Evolutionary conservation across 2,888 invertebrate genomes (phyloP), one percentile per base, ranked within the genome.

Genomic region (Eristalis tenax): DNA sequence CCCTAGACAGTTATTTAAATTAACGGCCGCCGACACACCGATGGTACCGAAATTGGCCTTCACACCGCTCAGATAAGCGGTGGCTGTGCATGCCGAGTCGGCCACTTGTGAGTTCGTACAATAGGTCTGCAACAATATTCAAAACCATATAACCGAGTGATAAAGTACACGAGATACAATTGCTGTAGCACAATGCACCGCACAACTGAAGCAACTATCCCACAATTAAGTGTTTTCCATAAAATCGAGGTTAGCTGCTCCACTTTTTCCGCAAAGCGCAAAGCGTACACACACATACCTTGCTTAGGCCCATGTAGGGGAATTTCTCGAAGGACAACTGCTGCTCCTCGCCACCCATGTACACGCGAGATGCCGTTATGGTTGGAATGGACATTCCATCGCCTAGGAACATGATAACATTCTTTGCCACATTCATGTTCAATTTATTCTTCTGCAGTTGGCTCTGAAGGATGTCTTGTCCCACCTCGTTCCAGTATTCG

Each of bases 371-470:
- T 0, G 97, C 97, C 0, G 97, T 96, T 66, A 97, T 92, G 0
- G 98, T 98, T 0, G 97, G 94, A 88, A 97, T 94, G 56, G 97
- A 97, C 97, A 98, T 97, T 1, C 98, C 98, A 91, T 98, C 98
- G 8, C 96, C 96, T 81, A 97, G 93, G 91, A 96, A 96, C 91
- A 96, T 93, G 66, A 96, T 95, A 11, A 96, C 93, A 92, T 96
- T 96, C 88, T 93, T 93, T 11, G 94, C 94, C 88, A 91, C 65
- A 75, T 93, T 91, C 63, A 91, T 93, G 89, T 93, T 93, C 5
- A 91, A 81, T 11, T 89, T 86, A 73, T 90, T 82, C 70, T 91
- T 91, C 40, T 91, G 89, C 81, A 93, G 89, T 75, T 94, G 93
- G 68, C 91, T 90, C 11, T 90, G 89, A 43, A 95, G 91, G 3